Conservation (phyloP, 2,113 vertebrate genomes). For the Spea bombifrons region DNA sequence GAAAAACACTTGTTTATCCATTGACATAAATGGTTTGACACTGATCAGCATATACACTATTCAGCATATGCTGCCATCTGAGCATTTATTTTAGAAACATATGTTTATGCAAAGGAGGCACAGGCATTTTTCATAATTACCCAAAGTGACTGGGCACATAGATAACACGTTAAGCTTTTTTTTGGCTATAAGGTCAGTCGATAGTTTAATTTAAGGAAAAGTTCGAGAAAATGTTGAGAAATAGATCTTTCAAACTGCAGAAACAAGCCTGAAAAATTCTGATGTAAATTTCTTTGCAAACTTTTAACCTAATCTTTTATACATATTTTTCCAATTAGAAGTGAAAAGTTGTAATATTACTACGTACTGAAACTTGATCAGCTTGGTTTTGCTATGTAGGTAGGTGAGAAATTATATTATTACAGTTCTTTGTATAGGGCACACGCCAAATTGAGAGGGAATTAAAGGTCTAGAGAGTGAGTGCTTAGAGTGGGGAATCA, state of each 20-base stretch:
- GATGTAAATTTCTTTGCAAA: too few species aligned
- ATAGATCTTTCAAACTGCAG: neutral
- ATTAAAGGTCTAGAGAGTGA: neutral
- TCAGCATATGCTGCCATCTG: slow-evolving; percentile 37
- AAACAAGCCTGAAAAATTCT: neutral
- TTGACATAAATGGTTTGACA: slow-evolving; percentile 12
- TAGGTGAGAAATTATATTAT: neutral
- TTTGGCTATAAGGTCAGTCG: neutral
- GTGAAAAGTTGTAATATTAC: neutral
- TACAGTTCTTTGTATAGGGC: neutral
- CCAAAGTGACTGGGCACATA: slow-evolving; percentile 17
- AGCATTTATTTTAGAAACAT: slow-evolving; percentile 37
- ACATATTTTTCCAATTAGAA: neutral
- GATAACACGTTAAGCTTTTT: slow-evolving; percentile 2
- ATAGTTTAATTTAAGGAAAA: neutral
- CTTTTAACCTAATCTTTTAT: too few species aligned
- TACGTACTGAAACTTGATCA: neutral
- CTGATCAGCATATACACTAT: slow-evolving; percentile 32
- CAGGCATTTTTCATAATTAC: slow-evolving; percentile 34
- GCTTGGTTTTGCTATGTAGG: neutral
- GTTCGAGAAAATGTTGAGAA: neutral
- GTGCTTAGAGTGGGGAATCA: neutral
- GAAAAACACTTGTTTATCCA: slow-evolving; percentile 33
- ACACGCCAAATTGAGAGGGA: neutral
- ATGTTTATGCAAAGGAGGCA: slow-evolving; percentile 15